Conservation (phyloP, 2,888 invertebrate species). For the Podotricha telesiphe region DNA sequence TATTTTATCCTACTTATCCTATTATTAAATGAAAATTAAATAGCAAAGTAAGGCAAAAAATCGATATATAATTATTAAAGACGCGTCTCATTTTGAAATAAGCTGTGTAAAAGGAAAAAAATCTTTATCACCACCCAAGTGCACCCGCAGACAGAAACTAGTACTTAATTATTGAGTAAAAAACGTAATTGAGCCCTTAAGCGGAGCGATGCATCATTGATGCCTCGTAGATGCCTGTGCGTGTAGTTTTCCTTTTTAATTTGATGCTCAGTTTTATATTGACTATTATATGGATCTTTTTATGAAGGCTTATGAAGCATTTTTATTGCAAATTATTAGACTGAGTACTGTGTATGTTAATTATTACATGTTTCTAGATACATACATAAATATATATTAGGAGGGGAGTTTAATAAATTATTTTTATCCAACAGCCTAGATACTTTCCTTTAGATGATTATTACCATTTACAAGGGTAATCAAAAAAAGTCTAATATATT, state of each 20-base stretch:
- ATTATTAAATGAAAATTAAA: conserved; percentile 10
- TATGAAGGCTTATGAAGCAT: neutral
- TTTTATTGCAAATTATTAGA: conserved; percentile 4
- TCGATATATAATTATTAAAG: conserved; percentile 17
- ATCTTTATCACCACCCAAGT: conserved; percentile 26
- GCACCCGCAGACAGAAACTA: conserved; percentile 17
- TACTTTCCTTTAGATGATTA: too few relatives aligned
- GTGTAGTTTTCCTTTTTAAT: conserved; percentile 21
- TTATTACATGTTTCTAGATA: neutral
- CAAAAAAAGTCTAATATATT: too few relatives aligned
- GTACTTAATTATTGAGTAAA: conserved; percentile 34
- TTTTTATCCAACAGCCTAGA: too few relatives aligned
- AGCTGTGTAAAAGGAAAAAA: conserved; percentile 12
- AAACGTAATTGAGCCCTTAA: conserved; percentile 48
- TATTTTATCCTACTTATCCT: neutral
- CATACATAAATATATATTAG: neutral
- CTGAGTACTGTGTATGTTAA: neutral
- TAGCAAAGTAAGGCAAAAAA: neutral
- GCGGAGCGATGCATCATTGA: conserved; percentile 45
- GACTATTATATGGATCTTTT: conserved; percentile 5
- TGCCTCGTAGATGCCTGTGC: neutral
- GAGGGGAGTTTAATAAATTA: too few relatives aligned
- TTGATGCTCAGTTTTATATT: conserved; percentile 10
- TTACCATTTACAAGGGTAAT: too few relatives aligned
- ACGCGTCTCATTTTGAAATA: conserved; percentile 12